Conservation (phyloP, 2,888 invertebrate genomes). For the Zygogramma bicolorata region DNA sequence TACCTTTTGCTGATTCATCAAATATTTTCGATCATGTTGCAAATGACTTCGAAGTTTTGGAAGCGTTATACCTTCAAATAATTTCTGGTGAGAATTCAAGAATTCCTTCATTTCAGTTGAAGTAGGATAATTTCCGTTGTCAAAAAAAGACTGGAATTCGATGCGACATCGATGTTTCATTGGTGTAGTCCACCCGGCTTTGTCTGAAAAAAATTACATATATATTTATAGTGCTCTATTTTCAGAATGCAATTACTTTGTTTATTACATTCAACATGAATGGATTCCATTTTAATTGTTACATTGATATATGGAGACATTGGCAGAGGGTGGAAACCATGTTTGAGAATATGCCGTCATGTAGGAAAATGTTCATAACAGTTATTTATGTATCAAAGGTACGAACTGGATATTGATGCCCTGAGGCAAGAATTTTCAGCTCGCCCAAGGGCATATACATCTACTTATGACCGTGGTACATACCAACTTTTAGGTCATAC, state of each 20-base stretch:
- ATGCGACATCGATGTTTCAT: neutral
- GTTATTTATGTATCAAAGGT: no score
- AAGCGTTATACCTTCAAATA: neutral
- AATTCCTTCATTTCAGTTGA: neutral
- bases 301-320: no score
- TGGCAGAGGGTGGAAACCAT: no score
- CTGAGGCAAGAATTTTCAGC: no score
- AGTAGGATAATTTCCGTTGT: neutral
- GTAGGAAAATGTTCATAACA: no score
- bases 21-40: slow-evolving; percentile 2
- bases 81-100: neutral
- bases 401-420: no score
- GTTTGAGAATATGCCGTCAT: no score
- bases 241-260: neutral
- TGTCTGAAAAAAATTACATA: neutral
- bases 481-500: no score
- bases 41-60: neutral
- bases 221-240: neutral
- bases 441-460: no score
- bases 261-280: no score
- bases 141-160: neutral
- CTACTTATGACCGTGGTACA: no score
- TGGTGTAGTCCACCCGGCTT: neutral
- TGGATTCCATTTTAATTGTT: no score
- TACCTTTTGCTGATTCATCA: neutral